These are phyloP conservation scores for Sylvietta virens DNA, from an alignment of 2,113 vertebrate genomes.

Conservation along the genomic window DNA sequence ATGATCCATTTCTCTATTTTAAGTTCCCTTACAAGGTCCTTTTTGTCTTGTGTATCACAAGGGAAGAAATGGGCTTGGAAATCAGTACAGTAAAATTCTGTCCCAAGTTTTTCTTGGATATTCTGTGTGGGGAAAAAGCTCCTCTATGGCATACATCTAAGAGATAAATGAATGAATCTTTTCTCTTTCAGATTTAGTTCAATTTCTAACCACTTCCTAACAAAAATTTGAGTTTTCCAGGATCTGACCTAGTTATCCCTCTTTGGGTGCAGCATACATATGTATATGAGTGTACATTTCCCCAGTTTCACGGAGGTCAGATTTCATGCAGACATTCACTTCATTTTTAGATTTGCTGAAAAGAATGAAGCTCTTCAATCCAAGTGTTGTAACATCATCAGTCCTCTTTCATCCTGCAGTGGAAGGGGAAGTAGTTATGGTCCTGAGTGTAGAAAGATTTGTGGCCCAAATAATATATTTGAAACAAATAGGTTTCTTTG, in stretches of 20 bases:
- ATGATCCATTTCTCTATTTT: neutral
- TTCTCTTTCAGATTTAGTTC: slow-evolving; percentile 14
- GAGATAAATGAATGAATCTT: slow-evolving; percentile 30
- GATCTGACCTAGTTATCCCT: neutral
- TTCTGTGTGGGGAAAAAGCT: neutral
- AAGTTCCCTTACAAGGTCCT: neutral
- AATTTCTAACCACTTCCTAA: neutral
- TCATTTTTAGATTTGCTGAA: slow-evolving; percentile 2
- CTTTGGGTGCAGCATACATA: neutral
- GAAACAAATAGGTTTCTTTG: neutral
- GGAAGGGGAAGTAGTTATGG: neutral
- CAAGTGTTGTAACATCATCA: neutral
- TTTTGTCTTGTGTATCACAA: neutral
- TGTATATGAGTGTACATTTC: neutral
- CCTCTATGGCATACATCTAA: neutral
- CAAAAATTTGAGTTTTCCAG: neutral
- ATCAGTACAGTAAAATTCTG: neutral
- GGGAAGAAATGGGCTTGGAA: neutral
- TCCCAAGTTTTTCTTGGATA: slow-evolving; percentile 48
- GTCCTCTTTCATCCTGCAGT: neutral
- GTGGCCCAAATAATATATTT: neutral
- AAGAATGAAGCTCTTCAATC: slow-evolving; percentile 23
- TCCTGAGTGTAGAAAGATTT: neutral
- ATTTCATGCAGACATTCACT: neutral
- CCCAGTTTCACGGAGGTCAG: neutral